Base-by-base conservation (phyloP, 1,140 invertebrate genomes). In the Hycleus phaleratus region DNA sequence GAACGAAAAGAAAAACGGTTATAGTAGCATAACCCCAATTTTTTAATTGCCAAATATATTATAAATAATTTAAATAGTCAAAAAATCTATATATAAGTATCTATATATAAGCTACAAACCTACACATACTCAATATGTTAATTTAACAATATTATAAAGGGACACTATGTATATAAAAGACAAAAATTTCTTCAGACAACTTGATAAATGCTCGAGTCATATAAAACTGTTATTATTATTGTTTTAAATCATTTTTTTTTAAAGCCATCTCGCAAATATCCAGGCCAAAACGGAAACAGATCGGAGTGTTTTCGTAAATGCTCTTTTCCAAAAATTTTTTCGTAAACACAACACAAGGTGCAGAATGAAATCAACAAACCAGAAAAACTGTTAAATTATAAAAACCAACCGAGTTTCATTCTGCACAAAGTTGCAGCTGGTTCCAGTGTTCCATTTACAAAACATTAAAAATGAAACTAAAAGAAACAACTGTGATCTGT, bases 291-390 rank as follows among this genome's bases (percentile, higher is more conserved):
- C 51, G 9, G 38, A 42, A 42, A 61, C 59, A 68, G 67, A 77
- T 77, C 81, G 81, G 81, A 81, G 81, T 83, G 80, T 81, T 81
- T 82, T 81, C 80, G 78, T 77, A 82, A 83, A 81, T 80, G 81
- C 81, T 82, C 80, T 82, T 82, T 82, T 82, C 81, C 80, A 79
- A 76, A 70, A 75, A 78, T 76, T 79, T 82, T 81, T 82, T 78
- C 77, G 75, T 78, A 82, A 83, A 82, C 81, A 83, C 81, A 83
- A 81, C 81, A 83, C 81, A 83, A 82, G 65, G 73, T 74, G 73
- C 69, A 63, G 66, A 69, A 58, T 64, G 66, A 69, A 69, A 67
- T 62, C 40, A 39, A 39, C 38, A 59, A 69, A 63, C 62, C 55
- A 64, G 18, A 18, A 18, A 18, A 18, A 18, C 10, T 42, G 4